Conservation (phyloP, 2,113 vertebrate genomes). For the Aleadryas rufinucha region DNA sequence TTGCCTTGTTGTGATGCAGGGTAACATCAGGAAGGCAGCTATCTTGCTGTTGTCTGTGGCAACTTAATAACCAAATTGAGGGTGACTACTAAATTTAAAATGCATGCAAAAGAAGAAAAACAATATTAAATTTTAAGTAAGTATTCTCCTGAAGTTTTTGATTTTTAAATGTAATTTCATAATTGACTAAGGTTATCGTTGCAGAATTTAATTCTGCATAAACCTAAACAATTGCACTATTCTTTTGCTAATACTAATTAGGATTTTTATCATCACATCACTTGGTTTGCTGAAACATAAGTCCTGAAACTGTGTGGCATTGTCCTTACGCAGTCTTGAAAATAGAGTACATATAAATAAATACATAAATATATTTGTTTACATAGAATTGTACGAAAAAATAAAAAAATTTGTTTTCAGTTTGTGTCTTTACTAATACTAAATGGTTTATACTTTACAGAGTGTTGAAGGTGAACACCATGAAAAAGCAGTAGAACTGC, state of each 20-base stretch:
- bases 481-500: conserved; percentile 94
- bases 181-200: not conserved
- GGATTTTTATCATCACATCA: not conserved
- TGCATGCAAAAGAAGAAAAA: not conserved
- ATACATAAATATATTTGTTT: not conserved
- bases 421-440: not conserved
- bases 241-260: not conserved
- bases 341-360: not conserved
- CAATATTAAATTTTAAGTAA: not conserved
- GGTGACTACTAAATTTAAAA: not conserved
- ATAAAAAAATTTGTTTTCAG: not conserved
- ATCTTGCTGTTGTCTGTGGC: not conserved
- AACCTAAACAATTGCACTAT: not conserved
- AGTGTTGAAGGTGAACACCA: conserved; percentile 98
- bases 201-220: not conserved
- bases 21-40: not conserved
- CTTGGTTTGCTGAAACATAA: not conserved
- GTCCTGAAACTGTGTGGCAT: not conserved
- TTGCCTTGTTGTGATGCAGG: not conserved
- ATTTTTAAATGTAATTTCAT: not conserved
- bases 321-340: not conserved
- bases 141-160: not conserved
- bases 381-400: not conserved
- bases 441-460: conserved; percentile 66
- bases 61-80: not conserved